Conservation (phyloP, 2,888 invertebrate species). For the Elmis aenea region DNA sequence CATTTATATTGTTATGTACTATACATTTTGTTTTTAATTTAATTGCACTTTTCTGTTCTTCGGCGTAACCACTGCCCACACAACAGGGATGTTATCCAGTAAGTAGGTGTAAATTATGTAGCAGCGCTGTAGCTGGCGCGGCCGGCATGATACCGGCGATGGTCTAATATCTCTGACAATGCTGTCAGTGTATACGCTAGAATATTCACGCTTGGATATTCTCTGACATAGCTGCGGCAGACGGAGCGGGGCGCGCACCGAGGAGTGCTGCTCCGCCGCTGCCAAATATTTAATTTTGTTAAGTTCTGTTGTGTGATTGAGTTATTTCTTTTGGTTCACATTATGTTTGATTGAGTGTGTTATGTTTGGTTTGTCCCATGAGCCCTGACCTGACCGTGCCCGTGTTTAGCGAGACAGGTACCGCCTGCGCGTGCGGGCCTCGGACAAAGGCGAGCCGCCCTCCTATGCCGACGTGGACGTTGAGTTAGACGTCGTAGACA, state of each 20-base stretch:
- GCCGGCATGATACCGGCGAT: slow-evolving; percentile 14
- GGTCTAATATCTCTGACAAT: slow-evolving; percentile 7
- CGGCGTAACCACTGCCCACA: slow-evolving; percentile 53
- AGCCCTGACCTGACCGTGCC: slow-evolving; percentile 61
- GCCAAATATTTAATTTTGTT: slow-evolving; percentile 20
- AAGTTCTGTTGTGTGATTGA: slow-evolving; percentile 43
- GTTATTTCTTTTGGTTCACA: slow-evolving; percentile 36
- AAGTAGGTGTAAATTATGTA: slow-evolving; percentile 53
- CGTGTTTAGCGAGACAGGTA: slow-evolving; percentile 93
- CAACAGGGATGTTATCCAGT: slow-evolving; percentile 71
- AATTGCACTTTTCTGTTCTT: slow-evolving; percentile 63
- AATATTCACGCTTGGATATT: slow-evolving; percentile 21
- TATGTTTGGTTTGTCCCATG: slow-evolving; percentile 53
- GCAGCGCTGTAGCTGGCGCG: slow-evolving; percentile 19
- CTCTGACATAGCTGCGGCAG: slow-evolving; percentile 20
- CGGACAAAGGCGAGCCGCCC: slow-evolving; percentile 89
- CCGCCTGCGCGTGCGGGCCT: slow-evolving; percentile 93
- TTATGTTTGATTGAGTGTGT: slow-evolving; percentile 43
- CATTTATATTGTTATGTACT: slow-evolving; percentile 46
- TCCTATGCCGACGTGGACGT: slow-evolving; percentile 95
- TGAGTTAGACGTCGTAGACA: slow-evolving; percentile 96
- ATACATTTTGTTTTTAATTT: slow-evolving; percentile 59
- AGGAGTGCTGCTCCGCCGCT: slow-evolving; percentile 17
- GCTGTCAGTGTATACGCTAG: slow-evolving; percentile 24
- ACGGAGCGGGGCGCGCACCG: slow-evolving; percentile 9